Base-by-base conservation (phyloP, 2,797 vertebrate species). In the Mormyrus hasselquistii region DNA sequence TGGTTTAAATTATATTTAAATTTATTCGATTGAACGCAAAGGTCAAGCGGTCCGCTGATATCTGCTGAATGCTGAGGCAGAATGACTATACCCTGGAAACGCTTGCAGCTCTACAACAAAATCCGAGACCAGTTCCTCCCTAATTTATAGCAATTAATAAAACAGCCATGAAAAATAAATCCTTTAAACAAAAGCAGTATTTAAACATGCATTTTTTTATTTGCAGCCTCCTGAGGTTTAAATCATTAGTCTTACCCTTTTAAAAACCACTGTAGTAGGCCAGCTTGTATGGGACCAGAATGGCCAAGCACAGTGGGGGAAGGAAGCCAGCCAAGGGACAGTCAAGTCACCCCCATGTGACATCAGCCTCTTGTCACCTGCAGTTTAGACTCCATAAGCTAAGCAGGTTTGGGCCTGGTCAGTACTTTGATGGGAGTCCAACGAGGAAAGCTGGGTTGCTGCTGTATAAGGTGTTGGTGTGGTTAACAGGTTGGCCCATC, bases 1-100 rank as follows among this genome's bases (percentile, higher is more conserved):
- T 94, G 94, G 95, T 95, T 95, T 93, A 94, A 92, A 93, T 94
- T 95, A 93, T 94, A 94, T 95, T 95, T 94, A 25, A 52, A 50
- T 50, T 29, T 49, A 84, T 84, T 84, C 47, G 41, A 25, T 91
- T 91, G 92, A 91, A 93, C 91, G 93, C 94, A 94, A 96, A 96
- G 95, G 95, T 96, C 94, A 94, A 96, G 94, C 91, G 92, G 93
- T 94, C 93, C 93, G 93, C 95, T 93, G 94, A 93, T 93, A 93
- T 89, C 90, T 89, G 38, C 57, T 57, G 90, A 90, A 89, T 90
- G 86, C 86, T 86, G 90, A 90, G 88, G 89, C 89, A 90, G 86
- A 92, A 91, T 91, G 87, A 91, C 89, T 91, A 87, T 90, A 69
- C 87, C 69, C 14, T 12, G 73, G 73, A 79, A 79, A 79, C 5